Evolutionary conservation across 2,797 vertebrate genomes (phyloP), one percentile per base, ranked within the genome.

Genomic region (Anguilla megastoma): DNA sequence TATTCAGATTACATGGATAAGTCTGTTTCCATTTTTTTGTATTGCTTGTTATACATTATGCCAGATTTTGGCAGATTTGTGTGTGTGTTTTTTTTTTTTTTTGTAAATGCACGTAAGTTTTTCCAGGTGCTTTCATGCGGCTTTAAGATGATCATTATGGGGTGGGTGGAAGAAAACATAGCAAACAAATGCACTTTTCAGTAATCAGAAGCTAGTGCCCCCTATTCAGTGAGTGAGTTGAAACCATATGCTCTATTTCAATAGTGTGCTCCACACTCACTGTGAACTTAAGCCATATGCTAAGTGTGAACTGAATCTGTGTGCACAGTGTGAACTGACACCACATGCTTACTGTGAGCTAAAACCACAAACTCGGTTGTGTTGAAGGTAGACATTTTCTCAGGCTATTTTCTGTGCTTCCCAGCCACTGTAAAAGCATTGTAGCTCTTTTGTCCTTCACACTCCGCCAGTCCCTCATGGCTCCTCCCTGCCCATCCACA

Each of bases 401-500:
- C 52, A 21, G 30, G 58, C 76, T 66, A 48, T 85, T 95, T 94
- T 95, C 94, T 94, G 93, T 93, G 93, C 71, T 86, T 69, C 58
- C 63, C 41, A 30, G 63, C 50, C 56, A 69, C 45, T 71, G 60
- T 52, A 27, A 27, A 91, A 96, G 94, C 95, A 95, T 94, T 93
- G 94, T 95, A 92, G 95, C 95, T 96, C 95, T 95, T 96, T 96
- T 96, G 96, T 96, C 96, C 96, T 97, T 97, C 96, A 97, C 96
- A 96, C 96, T 96, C 95, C 95, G 95, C 95, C 94, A 95, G 94
- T 92, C 94, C 87, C 94, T 95, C 95, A 96, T 95, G 95, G 96
- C 96, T 96, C 95, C 95, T 95, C 94, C 91, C 92, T 91, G 50
- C 36, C 89, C 90, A 88, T 90, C 90, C 90, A 85, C 91, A 90